Base-by-base conservation (phyloP, 2,888 invertebrate genomes). In the Chaetogeoica ovagalla region DNA sequence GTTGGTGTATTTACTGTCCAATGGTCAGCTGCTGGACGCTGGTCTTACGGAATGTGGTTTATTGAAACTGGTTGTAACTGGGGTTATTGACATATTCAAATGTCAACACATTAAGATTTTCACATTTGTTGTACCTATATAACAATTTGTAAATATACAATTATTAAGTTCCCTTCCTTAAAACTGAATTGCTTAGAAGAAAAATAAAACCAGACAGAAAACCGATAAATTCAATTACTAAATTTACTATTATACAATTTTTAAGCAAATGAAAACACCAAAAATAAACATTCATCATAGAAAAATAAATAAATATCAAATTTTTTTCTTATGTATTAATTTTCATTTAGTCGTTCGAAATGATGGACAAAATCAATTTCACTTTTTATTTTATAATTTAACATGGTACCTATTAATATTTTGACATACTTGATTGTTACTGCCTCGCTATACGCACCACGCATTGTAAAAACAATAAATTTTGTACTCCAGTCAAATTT, bases 31-130 rank as follows among this genome's bases (percentile, higher is more conserved):
- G 63, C 70, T 70, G 70, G 43, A 30, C 30, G 30, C 4, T 30
- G 30, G 70, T 71, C 70, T 79, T 55, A 63, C 63, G 79, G 79
- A 79, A 79, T 79, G 79, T 79, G 63, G 77, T 79, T 76, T 70
- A 71, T 71, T 70, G 52, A 19, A 79, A 70, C 79, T 63, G 79
- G 71, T 79, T 63, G 3, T 11, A 43, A 6, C 63, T 21, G 71
- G 55, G 79, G 79, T 79, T 79, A 79, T 39, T 79, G 79, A 79
- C 79, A 79, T 63, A 79, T 63, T 60, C 21, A 77, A 69, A 59
- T 77, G 76, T 77, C 77, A 70, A 59, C 65, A 19, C 37, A 74
- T 39, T 57, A 59, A 9, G 23, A 43, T 75, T 21, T 57, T 75
- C 19, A 66, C n/a, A 21, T 66, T 59, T 75, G 43, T 62, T 21